Percentiles rank a stretch among this genome's conserved stretches.
These are phyloP conservation scores for Druon quercuslanigerum DNA, from an alignment of 1,140 invertebrate genomes.

Conservation along the genomic window DNA sequence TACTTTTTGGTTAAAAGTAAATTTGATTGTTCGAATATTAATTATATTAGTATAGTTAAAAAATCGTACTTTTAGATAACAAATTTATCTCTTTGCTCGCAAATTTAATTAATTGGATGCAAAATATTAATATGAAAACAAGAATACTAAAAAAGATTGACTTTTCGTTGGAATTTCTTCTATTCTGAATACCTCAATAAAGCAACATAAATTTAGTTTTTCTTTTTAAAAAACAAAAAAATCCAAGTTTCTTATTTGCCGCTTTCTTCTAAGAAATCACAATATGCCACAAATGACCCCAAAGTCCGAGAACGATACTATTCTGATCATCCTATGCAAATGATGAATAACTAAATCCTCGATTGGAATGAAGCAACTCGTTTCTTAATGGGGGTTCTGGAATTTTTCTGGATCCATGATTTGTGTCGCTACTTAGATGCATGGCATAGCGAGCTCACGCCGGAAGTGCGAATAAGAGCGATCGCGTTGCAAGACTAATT, in stretches of 20 bases:
- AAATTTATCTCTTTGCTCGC: too few relatives aligned
- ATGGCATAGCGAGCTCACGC: conserved; percentile 6
- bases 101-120: too few relatives aligned
- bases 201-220: too few relatives aligned
- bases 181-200: too few relatives aligned
- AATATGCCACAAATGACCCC: neutral
- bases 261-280: neutral
- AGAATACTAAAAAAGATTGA: too few relatives aligned
- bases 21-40: too few relatives aligned
- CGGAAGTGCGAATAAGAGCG: conserved; percentile 24
- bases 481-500: conserved; percentile 45
- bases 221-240: too few relatives aligned
- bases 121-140: too few relatives aligned
- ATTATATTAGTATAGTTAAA: too few relatives aligned
- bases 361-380: neutral
- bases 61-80: too few relatives aligned
- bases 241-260: neutral
- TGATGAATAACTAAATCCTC: neutral
- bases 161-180: too few relatives aligned
- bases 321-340: neutral
- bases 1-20: too few relatives aligned
- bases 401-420: conserved; percentile 12
- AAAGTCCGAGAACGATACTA: conserved; percentile 4
- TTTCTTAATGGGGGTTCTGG: neutral
- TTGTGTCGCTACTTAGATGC: conserved; percentile 6